These are phyloP conservation scores for Periparus ater DNA, from an alignment of 2,797 vertebrate species.

Conservation along the genomic window DNA sequence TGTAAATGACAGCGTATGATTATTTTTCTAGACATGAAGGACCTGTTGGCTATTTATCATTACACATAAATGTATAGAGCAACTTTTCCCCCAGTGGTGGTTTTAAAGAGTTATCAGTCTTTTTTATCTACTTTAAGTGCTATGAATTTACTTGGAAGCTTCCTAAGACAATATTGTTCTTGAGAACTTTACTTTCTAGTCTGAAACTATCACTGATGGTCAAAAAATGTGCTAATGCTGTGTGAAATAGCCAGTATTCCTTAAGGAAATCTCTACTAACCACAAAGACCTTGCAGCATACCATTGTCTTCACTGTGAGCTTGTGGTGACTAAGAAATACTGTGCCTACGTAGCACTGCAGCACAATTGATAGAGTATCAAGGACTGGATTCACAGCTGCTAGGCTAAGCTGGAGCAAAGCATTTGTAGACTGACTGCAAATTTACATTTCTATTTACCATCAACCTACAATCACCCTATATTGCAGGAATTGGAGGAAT, in stretches of 20 bases:
- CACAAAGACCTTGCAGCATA: background rate
- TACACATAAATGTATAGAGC: background rate
- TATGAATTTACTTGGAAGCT: background rate
- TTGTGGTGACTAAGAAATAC: background rate
- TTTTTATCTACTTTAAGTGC: background rate
- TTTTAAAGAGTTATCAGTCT: background rate
- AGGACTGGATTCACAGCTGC: background rate
- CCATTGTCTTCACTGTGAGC: background rate
- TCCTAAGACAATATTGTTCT: background rate
- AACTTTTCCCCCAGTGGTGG: background rate
- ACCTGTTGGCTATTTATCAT: background rate
- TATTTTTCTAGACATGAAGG: background rate
- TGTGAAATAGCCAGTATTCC: background rate
- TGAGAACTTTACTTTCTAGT: background rate
- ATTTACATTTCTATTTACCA: background rate
- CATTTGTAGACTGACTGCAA: background rate
- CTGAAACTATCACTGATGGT: background rate
- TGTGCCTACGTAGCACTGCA: background rate
- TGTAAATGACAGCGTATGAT: background rate
- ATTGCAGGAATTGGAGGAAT: background rate
- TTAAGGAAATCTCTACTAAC: background rate
- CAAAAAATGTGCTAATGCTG: background rate
- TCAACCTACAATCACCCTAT: background rate
- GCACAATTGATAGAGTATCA: background rate
- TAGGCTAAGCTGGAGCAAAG: background rate